Conservation (phyloP, 1,140 invertebrate species). For the Aphaenogaster rudis region DNA sequence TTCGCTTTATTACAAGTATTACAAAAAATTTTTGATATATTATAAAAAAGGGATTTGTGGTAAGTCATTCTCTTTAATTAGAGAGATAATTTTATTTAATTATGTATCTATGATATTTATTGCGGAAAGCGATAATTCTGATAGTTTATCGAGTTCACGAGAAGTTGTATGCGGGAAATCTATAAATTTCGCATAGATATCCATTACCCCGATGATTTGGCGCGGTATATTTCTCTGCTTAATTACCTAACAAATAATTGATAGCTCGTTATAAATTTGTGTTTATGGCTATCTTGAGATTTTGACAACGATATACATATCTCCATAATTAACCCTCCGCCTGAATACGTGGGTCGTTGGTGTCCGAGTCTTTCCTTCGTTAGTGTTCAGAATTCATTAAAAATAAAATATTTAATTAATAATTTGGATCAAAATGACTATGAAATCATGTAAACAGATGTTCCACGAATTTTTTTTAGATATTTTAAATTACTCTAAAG, state of each 20-base stretch:
- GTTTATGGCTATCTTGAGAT: neutral
- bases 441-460: too few relatives aligned
- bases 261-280: constrained; percentile 4
- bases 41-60: neutral
- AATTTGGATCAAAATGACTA: too few relatives aligned
- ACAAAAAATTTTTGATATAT: neutral
- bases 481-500: too few relatives aligned
- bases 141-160: neutral
- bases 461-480: too few relatives aligned
- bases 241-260: constrained; percentile 40
- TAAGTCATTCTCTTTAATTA: neutral
- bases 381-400: too few relatives aligned
- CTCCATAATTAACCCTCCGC: neutral
- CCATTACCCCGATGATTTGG: constrained; percentile 5
- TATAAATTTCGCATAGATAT: constrained; percentile 46
- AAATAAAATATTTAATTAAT: too few relatives aligned
- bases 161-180: neutral
- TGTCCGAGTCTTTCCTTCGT: too few relatives aligned
- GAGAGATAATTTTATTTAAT: neutral
- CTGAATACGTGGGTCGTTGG: too few relatives aligned
- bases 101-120: neutral
- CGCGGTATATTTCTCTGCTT: neutral
- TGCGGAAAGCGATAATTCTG: constrained; percentile 28
- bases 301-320: neutral
- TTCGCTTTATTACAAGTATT: neutral